These are phyloP conservation scores for Drosophila auraria DNA, from an alignment of 1,140 invertebrate species.

Conservation along the genomic window DNA sequence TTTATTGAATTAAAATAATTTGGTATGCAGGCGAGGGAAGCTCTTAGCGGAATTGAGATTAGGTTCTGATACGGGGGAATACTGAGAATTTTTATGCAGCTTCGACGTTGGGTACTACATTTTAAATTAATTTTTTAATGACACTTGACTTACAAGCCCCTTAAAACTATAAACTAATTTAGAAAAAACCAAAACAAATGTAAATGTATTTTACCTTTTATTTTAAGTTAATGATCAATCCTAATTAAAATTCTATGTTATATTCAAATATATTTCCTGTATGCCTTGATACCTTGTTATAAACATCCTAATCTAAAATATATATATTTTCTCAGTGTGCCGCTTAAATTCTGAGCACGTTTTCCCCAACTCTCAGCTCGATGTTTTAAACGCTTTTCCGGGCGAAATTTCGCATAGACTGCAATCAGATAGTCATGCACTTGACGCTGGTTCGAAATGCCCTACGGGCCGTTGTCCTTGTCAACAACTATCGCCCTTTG, in stretches of 20 bases:
- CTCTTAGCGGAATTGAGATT: slow-evolving; percentile 6
- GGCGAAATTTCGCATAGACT: slow-evolving; percentile 55
- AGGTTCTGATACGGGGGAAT: too few species aligned
- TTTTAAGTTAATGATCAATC: too few species aligned
- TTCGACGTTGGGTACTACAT: background rate
- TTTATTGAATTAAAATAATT: slow-evolving; percentile 76
- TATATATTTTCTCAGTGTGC: slow-evolving; percentile 1
- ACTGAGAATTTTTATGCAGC: background rate
- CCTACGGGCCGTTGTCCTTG: slow-evolving; percentile 41
- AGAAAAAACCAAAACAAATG: too few species aligned
- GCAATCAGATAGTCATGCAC: slow-evolving; percentile 70
- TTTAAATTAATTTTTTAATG: too few species aligned
- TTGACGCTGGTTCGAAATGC: slow-evolving; percentile 19
- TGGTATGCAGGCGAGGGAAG: slow-evolving; percentile 58
- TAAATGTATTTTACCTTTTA: too few species aligned
- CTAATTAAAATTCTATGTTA: too few species aligned
- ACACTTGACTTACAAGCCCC: too few species aligned
- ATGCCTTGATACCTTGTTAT: background rate
- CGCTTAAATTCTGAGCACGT: slow-evolving; percentile 66
- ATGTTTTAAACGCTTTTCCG: slow-evolving; percentile 74
- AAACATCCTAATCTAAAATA: background rate
- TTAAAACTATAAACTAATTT: background rate
- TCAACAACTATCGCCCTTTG: slow-evolving; percentile 54
- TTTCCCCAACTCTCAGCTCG: slow-evolving; percentile 14
- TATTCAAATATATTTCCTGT: too few species aligned